Evolutionary conservation across 2,797 vertebrate species (phyloP), one percentile per base, ranked within the genome.

Genomic region (Fistularia commersonii): DNA sequence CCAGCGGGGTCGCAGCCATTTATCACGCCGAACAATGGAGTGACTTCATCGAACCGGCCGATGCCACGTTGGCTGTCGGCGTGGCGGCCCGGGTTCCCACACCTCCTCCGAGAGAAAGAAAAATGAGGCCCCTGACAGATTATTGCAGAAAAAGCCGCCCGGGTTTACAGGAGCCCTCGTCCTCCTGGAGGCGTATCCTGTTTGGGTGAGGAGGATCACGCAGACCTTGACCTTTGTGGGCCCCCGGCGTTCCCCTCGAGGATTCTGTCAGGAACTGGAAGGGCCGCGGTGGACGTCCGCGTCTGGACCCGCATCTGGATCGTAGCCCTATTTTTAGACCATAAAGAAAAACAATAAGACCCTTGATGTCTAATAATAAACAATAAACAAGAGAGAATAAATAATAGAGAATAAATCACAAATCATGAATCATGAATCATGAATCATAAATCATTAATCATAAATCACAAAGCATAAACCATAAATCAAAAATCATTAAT

Each of bases 11-110:
- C 76, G 72, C 54, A 66, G 62, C 63, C 72, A 84, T 86, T 76
- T 79, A 67, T 67, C 83, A 80, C 67, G 41, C 59, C 69, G 81
- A 89, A 90, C 89, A 91, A 90, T 89, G 75, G 85, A 50, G 78
- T 71, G 85, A 89, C 82, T 80, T 74, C 70, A 72, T 64, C 37
- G n/a, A 61, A 64, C 61, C 61, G 54, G 39, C 54, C 38, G 44
- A 65, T 69, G 76, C 61, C 73, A 73, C 69, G 37, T 59, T 50
- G 3, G 67, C 81, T 83, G 77, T 86, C 84, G 80, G 77, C 83
- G 8, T 72, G 12, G 14, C 77, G 77, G 80, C 85, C 80, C 82
- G 78, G 84, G 86, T 89, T 91, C 85, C 85, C 89, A 90, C 85
- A 87, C 69, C 57, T 79, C 76, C 46, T 31, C 10, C 12, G 36